Base-by-base conservation (phyloP, 2,797 vertebrate genomes). In the Luscinia megarhynchos region DNA sequence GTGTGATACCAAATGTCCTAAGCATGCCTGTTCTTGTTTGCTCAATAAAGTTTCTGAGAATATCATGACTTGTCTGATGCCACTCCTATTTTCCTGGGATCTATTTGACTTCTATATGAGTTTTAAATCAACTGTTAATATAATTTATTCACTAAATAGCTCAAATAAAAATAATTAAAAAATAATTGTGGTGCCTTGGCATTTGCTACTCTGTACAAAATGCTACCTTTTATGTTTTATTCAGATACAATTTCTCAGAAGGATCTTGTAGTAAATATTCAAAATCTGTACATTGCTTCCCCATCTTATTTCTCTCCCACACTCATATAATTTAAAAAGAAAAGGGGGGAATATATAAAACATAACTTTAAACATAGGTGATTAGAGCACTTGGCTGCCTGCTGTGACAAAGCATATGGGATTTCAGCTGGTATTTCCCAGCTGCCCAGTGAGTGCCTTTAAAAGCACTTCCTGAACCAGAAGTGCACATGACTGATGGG, bases 11-110 rank as follows among this genome's bases (percentile, higher is more conserved):
- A 12, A 73, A 48, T 77, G 26, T 89, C 64, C 34, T 61, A 46
- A 64, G 57, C 5, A 2, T 72, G 24, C 51, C 54, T 86, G 22
- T 83, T 89, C 46, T 74, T 78, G 26, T 12, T 91, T 91, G 54
- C 46, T 57, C 38, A 83, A 61, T 96, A 91, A 96, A 93, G 36
- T 73, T 85, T 74, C 48, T 85, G 50, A 80, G 34, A 89, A 40
- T 64, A 64, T 53, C 0, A 1, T 36, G 15, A 61, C 30, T 85
- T 74, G 38, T 48, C 34, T 19, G 18, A 27, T 89, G 41, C 69
- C 9, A 29, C 32, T 85, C 10, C 9, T 29, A 0, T 70, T 96
- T 89, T 80, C 1, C 6, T 76, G 74, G 48, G 21, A 45, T 82
- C 23, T 58, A 12, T 61, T 80, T 70, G 68, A 89, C 63, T 74